These are phyloP conservation scores for Momotus momota DNA, from an alignment of 2,797 vertebrate genomes.

Conservation along the genomic window DNA sequence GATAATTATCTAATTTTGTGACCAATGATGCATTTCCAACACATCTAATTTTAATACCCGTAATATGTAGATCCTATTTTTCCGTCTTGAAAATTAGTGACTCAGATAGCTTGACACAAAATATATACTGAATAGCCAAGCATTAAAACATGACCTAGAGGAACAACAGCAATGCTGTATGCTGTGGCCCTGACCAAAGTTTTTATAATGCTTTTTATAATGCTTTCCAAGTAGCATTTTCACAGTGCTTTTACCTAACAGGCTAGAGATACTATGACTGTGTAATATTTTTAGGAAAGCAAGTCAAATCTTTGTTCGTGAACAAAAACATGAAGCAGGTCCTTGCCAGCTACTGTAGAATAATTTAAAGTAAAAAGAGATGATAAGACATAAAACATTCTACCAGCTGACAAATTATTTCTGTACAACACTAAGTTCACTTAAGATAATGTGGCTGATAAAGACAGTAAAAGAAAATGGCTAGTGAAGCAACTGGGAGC, in stretches of 20 bases:
- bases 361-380: neutral
- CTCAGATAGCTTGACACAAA: neutral
- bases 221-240: neutral
- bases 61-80: neutral
- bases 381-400: neutral
- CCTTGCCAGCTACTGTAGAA: neutral
- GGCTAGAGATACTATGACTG: neutral
- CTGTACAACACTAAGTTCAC: neutral
- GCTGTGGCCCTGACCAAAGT: neutral
- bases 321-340: neutral
- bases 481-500: neutral
- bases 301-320: neutral
- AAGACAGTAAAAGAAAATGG: neutral
- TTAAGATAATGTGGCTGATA: neutral
- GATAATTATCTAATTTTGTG: slow-evolving; percentile 36
- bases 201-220: neutral
- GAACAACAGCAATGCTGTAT: neutral
- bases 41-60: neutral
- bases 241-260: neutral
- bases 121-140: neutral
- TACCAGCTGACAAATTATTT: neutral
- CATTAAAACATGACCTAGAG: neutral
- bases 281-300: neutral
- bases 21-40: neutral
- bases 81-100: neutral